Evolutionary conservation across 2,888 invertebrate genomes (phyloP).

Genomic region (Thymelicus acteon): DNA sequence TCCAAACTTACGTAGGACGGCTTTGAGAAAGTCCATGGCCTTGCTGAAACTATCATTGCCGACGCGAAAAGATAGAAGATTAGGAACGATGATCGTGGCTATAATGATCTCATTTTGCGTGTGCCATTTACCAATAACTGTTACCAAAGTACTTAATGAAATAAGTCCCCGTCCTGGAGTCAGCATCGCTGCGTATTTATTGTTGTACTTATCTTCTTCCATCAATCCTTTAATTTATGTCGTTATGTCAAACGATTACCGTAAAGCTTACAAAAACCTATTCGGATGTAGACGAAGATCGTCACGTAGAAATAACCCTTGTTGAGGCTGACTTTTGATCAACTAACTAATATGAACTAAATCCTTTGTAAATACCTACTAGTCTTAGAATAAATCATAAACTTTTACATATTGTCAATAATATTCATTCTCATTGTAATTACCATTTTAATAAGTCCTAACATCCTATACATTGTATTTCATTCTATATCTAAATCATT

Average conservation of each 20-base stretch:
- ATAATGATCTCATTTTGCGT: slow-evolving; percentile 95
- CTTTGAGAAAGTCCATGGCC: slow-evolving; percentile 62
- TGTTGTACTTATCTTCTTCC: slow-evolving; percentile 94
- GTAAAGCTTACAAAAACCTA: slow-evolving; percentile 93
- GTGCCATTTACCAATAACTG: slow-evolving; percentile 96
- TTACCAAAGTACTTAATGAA: slow-evolving; percentile 91
- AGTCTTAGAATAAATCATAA: slow-evolving; percentile 2
- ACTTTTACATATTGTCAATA: neutral
- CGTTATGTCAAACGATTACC: slow-evolving; percentile 96
- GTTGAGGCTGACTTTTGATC: neutral
- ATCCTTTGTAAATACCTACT: neutral
- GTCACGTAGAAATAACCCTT: neutral
- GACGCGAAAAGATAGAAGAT: slow-evolving; percentile 89
- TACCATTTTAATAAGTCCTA: neutral
- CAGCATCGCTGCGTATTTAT: slow-evolving; percentile 92
- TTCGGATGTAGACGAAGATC: slow-evolving; percentile 79
- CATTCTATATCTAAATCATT: neutral
- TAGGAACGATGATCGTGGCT: slow-evolving; percentile 94
- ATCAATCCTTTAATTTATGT: slow-evolving; percentile 97
- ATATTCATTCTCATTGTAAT: neutral
- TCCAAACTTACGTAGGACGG: slow-evolving; percentile 53
- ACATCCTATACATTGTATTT: neutral
- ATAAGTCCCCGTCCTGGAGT: slow-evolving; percentile 86
- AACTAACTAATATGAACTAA: neutral
- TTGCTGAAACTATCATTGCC: slow-evolving; percentile 86